Evolutionary conservation across 2,797 vertebrate species (phyloP).

Genomic region (Glossophaga mutica): DNA sequence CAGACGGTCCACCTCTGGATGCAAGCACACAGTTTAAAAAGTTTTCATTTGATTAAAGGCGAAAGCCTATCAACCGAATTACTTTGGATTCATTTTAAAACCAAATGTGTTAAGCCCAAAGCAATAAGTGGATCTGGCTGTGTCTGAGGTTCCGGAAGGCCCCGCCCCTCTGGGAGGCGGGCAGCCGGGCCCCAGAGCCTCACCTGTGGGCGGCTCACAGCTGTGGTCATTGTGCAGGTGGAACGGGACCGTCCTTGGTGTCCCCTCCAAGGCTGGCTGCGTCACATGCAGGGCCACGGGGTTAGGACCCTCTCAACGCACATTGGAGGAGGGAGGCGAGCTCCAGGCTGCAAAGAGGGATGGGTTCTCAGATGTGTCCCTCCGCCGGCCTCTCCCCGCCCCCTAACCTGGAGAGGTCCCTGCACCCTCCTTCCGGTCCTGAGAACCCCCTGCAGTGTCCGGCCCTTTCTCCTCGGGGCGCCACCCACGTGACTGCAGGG

Average conservation of each 20-base stretch:
- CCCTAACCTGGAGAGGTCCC: not conserved
- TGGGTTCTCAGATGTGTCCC: rapidly evolving
- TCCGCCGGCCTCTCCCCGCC: not conserved
- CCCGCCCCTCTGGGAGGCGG: not conserved
- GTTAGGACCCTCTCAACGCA: rapidly evolving
- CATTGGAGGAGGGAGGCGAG: not conserved
- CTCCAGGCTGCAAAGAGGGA: not conserved
- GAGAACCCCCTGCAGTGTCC: not conserved
- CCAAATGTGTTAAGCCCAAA: not conserved
- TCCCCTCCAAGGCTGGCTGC: not conserved
- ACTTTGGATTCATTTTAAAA: not conserved
- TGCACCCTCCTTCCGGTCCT: not conserved
- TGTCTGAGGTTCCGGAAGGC: not conserved
- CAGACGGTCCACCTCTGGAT: not conserved
- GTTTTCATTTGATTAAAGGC: not conserved
- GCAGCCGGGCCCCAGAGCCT: not conserved
- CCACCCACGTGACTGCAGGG: rapidly evolving
- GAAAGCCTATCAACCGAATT: not conserved
- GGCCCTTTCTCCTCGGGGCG: not conserved
- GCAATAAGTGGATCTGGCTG: not conserved
- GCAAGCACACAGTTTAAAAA: not conserved
- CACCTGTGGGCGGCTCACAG: not conserved
- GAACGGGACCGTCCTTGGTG: not conserved
- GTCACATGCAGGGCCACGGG: not conserved
- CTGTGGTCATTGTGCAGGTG: not conserved